These are phyloP conservation scores for Bombus polaris DNA, from an alignment of 1,140 invertebrate genomes.

Conservation along the genomic window DNA sequence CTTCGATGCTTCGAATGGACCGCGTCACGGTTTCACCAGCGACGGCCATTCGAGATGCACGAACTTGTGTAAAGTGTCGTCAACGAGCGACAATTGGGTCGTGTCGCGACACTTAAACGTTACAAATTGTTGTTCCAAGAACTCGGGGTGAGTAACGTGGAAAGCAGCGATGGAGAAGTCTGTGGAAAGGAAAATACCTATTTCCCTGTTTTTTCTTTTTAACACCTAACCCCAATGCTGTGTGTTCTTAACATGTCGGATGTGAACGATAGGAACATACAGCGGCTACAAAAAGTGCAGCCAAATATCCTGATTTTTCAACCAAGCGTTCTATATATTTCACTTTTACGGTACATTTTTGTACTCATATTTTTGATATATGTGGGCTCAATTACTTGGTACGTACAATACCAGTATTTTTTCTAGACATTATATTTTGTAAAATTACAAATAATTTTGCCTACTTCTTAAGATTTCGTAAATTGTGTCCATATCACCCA, in stretches of 20 bases:
- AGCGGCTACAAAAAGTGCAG: not conserved
- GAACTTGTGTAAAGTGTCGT: constrained; percentile 56
- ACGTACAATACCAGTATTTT: too few species aligned
- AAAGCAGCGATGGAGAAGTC: not conserved
- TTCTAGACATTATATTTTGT: too few species aligned
- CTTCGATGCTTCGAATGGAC: constrained; percentile 35
- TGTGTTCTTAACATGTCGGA: not conserved
- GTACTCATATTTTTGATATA: not conserved
- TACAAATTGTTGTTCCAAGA: constrained; percentile 49
- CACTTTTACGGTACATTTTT: too few species aligned
- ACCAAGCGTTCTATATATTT: not conserved
- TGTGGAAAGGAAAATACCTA: not conserved
- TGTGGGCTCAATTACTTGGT: not conserved
- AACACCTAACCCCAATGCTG: not conserved
- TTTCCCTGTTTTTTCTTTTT: not conserved
- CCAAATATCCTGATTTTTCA: not conserved
- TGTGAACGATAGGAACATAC: too few species aligned
- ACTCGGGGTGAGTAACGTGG: not conserved
- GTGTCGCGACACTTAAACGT: constrained; percentile 39
- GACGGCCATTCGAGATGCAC: constrained; percentile 8
- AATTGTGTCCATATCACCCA: too few species aligned
- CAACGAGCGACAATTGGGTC: constrained; percentile 55
- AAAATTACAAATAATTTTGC: too few species aligned
- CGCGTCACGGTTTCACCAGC: not conserved
- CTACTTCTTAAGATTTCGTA: not conserved